Conservation (phyloP, 1,140 invertebrate genomes). For the Caenorhabditis tropicalis region DNA sequence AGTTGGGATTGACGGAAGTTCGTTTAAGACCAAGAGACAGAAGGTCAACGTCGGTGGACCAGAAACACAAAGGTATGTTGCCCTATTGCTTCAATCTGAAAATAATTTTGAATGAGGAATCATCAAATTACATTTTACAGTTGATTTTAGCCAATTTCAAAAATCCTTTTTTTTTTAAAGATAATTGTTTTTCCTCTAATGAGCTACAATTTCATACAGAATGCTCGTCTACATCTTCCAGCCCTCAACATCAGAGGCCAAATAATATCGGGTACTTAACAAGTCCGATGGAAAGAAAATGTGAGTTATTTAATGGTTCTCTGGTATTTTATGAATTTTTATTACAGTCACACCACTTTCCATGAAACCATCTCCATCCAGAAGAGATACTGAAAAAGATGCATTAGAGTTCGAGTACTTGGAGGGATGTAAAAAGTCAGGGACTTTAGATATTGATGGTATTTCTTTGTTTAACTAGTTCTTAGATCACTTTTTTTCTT, state of each 20-base stretch:
- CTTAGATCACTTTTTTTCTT: not conserved
- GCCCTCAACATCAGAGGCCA: slow-evolving; percentile 1
- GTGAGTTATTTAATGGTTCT: not conserved
- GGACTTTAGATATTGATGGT: slow-evolving; percentile 21
- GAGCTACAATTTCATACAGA: slow-evolving; percentile 1
- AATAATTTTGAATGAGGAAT: not conserved
- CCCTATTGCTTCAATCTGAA: not conserved
- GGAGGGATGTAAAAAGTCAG: slow-evolving; percentile 4
- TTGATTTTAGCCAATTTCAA: too few relatives aligned
- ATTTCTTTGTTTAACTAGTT: not conserved
- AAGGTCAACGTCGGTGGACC: slow-evolving; percentile 33
- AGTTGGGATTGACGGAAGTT: slow-evolving; percentile 27
- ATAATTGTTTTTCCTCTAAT: not conserved
- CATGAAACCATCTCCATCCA: slow-evolving; percentile 10
- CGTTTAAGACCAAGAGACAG: not conserved
- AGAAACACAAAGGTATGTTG: slow-evolving; percentile 38
- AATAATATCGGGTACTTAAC: slow-evolving; percentile 45
- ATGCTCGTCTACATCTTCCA: slow-evolving; percentile 45
- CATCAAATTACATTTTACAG: too few relatives aligned
- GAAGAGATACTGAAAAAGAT: slow-evolving; percentile 23
- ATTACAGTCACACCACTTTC: not conserved
- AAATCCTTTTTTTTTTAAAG: too few relatives aligned
- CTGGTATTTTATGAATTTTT: not conserved
- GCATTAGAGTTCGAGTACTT: slow-evolving; percentile 3
- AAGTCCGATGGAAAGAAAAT: slow-evolving; percentile 46